phyloP scores from a whole-genome alignment of 2,797 vertebrate genomes.

The Trichosurus vulpecula region DNA sequence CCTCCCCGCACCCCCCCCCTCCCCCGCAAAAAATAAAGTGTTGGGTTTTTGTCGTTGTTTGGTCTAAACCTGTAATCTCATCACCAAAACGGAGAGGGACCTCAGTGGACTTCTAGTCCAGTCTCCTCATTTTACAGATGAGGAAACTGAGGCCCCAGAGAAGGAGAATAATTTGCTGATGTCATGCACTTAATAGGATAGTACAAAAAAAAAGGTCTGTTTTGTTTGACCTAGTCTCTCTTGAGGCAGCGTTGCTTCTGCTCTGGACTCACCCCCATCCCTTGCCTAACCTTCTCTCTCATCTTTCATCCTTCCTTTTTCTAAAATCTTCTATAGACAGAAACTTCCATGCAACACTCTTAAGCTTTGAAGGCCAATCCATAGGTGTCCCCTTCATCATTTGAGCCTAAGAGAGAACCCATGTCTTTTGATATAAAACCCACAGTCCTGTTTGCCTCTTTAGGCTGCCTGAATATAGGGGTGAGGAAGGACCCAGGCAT shows the following conservation, averaged over 20 bases:
- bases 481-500: not conserved
- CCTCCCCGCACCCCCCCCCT: rapidly evolving
- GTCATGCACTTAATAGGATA: not conserved
- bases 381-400: not conserved
- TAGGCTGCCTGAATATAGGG: not conserved
- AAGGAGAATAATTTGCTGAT: not conserved
- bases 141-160: not conserved
- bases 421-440: not conserved
- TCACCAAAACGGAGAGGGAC: not conserved
- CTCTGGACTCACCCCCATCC: not conserved
- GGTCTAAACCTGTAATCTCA: not conserved
- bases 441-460: not conserved
- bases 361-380: not conserved
- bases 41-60: not conserved
- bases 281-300: not conserved
- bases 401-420: not conserved
- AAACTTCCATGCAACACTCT: not conserved
- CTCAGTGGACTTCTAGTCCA: not conserved
- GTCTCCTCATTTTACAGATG: not conserved
- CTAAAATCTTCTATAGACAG: not conserved
- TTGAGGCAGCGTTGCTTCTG: not conserved
- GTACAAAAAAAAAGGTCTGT: not conserved
- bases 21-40: too few relatives aligned
- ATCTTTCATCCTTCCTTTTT: not conserved
- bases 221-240: not conserved